Evolutionary conservation across 1,140 invertebrate species (phyloP).

Genomic region (Drosophila ohnishii): DNA sequence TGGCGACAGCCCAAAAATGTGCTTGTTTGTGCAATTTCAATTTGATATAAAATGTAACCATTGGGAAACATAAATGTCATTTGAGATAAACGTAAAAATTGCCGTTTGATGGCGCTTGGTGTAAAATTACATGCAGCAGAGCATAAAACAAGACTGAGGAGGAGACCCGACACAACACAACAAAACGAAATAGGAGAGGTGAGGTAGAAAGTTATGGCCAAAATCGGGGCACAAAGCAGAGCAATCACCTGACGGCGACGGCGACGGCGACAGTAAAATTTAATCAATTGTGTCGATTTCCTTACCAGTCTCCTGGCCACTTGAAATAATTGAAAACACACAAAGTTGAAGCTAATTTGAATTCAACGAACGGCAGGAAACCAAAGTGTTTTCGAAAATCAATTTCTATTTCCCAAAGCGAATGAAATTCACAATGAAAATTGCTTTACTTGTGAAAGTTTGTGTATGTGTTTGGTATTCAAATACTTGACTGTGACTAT

Average conservation of each 20-base stretch:
- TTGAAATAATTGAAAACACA: slow-evolving; percentile 61
- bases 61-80: slow-evolving; percentile 80
- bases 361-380: slow-evolving; percentile 36
- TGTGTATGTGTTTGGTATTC: background rate
- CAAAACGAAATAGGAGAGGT: slow-evolving; percentile 21
- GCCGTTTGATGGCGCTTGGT: slow-evolving; percentile 64
- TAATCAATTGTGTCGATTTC: slow-evolving; percentile 69
- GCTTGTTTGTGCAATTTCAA: slow-evolving; percentile 60
- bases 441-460: background rate
- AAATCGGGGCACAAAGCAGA: slow-evolving; percentile 44
- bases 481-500: background rate
- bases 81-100: slow-evolving; percentile 79
- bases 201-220: slow-evolving; percentile 26
- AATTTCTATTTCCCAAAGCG: slow-evolving; percentile 29
- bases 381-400: slow-evolving; percentile 40
- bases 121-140: slow-evolving; percentile 51
- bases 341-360: slow-evolving; percentile 62
- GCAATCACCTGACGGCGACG: slow-evolving; percentile 52
- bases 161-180: background rate
- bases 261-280: slow-evolving; percentile 61
- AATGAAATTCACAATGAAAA: slow-evolving; percentile 18
- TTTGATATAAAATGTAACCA: slow-evolving; percentile 77
- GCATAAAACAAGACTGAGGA: slow-evolving; percentile 36
- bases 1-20: slow-evolving; percentile 24
- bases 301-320: slow-evolving; percentile 28